phyloP scores from a whole-genome alignment of 2,113 vertebrate genomes.

The Platycercus adscitus region DNA sequence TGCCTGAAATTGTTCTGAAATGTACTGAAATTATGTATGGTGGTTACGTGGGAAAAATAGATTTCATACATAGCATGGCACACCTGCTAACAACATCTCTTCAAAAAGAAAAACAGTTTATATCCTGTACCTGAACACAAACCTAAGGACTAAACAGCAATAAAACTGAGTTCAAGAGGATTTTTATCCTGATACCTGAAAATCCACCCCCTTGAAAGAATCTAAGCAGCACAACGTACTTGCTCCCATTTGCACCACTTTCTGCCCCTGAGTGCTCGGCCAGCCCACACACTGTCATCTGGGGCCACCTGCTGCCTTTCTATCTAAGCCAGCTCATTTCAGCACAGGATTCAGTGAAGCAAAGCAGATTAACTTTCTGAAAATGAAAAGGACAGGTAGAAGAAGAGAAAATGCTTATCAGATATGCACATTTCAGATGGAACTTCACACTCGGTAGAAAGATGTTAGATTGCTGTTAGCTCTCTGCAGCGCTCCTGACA shows the following conservation, averaged over 20 bases:
- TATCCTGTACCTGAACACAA: neutral
- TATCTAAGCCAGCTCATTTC: neutral
- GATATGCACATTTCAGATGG: constrained; percentile 84
- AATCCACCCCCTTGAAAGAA: neutral
- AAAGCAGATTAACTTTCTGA: constrained; percentile 79
- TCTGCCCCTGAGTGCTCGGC: neutral
- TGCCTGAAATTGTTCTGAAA: neutral
- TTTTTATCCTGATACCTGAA: neutral
- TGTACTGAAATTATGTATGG: fast-evolving
- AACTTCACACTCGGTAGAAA: constrained; percentile 80
- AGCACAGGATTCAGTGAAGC: constrained; percentile 47
- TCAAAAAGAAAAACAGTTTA: neutral
- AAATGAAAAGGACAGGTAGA: constrained; percentile 78
- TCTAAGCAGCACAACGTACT: no score
- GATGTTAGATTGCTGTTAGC: constrained; percentile 86
- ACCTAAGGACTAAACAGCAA: neutral
- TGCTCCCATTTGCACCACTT: neutral
- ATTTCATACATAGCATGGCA: neutral
- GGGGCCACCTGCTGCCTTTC: constrained; percentile 50
- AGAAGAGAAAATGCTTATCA: constrained; percentile 76
- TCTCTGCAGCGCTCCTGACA: constrained; percentile 79
- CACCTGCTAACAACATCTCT: neutral
- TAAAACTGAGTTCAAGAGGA: neutral
- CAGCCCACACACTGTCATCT: neutral
- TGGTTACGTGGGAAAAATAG: neutral